A percentile compares a stretch with the other conserved stretches of the same genome.
These are phyloP conservation scores for Trematocara nigrifrons DNA, from an alignment of 2,113 vertebrate genomes.

Conservation along the genomic window DNA sequence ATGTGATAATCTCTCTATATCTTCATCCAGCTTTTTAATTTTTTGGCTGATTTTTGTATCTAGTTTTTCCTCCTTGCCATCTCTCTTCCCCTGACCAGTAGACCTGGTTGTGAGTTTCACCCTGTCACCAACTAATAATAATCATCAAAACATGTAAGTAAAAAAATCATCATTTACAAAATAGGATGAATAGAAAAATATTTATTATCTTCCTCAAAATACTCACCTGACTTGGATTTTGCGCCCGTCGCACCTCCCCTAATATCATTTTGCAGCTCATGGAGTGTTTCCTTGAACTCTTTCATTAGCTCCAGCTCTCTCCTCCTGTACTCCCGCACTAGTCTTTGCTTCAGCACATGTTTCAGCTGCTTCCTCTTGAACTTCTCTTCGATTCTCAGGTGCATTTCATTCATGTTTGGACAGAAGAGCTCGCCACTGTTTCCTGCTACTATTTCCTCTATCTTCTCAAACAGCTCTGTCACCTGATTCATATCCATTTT, in stretches of 20 bases:
- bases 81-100: background rate
- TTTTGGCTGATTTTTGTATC: background rate
- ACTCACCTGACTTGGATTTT: constrained; percentile 14
- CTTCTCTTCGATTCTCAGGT: background rate
- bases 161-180: background rate
- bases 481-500: constrained; percentile 13
- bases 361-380: background rate
- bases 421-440: constrained; percentile 3
- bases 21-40: constrained; percentile 13
- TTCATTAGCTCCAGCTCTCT: constrained; percentile 15
- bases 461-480: constrained; percentile 39
- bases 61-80: background rate
- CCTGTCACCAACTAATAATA: background rate
- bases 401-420: background rate
- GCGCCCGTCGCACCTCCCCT: accelerated
- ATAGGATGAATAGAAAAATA: too few relatives aligned
- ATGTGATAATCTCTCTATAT: background rate
- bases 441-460: constrained; percentile 41
- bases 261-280: background rate
- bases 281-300: background rate
- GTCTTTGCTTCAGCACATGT: background rate
- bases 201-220: background rate
- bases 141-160: background rate
- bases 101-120: background rate
- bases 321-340: background rate